Evolutionary conservation across 2,797 vertebrate species (phyloP).

Genomic region (Phalloptychus januarius): DNA sequence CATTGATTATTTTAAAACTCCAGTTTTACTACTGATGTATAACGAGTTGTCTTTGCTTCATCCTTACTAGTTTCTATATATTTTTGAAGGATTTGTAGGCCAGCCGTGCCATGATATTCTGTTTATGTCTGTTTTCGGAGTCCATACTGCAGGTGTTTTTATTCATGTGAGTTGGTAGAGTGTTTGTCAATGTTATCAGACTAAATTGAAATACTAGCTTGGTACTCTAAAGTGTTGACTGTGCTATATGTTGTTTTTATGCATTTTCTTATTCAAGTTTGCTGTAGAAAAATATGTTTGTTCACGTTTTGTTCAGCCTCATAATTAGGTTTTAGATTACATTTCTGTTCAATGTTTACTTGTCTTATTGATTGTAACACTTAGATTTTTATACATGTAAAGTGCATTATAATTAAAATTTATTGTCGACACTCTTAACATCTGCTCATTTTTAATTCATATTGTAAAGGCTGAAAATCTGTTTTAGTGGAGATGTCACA

Average conservation of each 20-base stretch:
- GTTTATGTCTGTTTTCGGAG: conserved; percentile 93
- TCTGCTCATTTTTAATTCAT: conserved; percentile 81
- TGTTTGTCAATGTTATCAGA: conserved; percentile 85
- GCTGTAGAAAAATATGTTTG: conserved; percentile 82
- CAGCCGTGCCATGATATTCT: conserved; percentile 89
- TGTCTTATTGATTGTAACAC: too few species aligned
- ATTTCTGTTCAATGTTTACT: conserved; percentile 68
- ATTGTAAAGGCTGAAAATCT: conserved; percentile 79
- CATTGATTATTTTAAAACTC: conserved; percentile 99
- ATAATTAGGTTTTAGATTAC: conserved; percentile 75
- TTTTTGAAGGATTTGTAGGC: conserved; percentile 89
- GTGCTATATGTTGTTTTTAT: conserved; percentile 85
- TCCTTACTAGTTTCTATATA: conserved; percentile 89
- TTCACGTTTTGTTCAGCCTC: conserved; percentile 78
- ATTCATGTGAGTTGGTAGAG: conserved; percentile 41
- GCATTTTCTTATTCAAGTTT: conserved; percentile 67
- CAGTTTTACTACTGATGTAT: conserved; percentile 97
- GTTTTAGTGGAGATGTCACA: conserved; percentile 91
- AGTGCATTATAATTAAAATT: too few species aligned
- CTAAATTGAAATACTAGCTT: conserved; percentile 93
- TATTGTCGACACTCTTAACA: conserved; percentile 75
- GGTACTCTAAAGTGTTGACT: conserved; percentile 87
- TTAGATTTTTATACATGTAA: too few species aligned
- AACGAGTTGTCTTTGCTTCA: conserved; percentile 94
- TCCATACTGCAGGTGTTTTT: conserved; percentile 85